These are phyloP conservation scores for Anguilla megastoma DNA, from an alignment of 2,797 vertebrate genomes.

Conservation along the genomic window DNA sequence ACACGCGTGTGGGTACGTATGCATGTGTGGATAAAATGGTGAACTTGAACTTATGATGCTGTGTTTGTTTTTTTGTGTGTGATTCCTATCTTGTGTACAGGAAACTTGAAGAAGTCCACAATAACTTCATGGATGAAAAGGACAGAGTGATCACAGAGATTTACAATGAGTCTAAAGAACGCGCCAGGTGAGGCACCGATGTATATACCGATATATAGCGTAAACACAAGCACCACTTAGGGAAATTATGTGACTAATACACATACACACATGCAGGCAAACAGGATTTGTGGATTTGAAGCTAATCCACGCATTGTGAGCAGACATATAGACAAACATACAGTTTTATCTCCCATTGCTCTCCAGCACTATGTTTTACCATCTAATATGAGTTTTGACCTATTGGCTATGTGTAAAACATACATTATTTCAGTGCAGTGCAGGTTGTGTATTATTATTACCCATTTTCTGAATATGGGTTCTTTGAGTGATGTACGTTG, in stretches of 20 bases:
- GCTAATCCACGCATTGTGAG: neutral
- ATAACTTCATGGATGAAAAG: constrained; percentile 82
- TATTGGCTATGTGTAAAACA: neutral
- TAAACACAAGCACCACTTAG: neutral
- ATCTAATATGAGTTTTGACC: neutral
- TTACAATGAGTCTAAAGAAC: constrained; percentile 81
- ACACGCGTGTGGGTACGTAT: neutral
- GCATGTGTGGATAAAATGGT: neutral
- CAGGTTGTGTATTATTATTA: neutral
- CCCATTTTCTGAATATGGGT: neutral
- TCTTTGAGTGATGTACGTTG: neutral
- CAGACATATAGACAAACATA: neutral
- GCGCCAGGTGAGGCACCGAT: constrained; percentile 73
- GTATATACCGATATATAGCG: neutral
- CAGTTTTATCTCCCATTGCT: neutral
- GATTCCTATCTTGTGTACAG: constrained; percentile 56
- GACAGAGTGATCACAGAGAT: constrained; percentile 77
- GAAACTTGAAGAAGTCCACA: constrained; percentile 80
- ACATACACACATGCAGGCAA: constrained; percentile 1
- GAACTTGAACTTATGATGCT: constrained; percentile 6
- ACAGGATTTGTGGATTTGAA: neutral
- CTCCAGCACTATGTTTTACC: neutral
- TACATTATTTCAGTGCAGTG: neutral
- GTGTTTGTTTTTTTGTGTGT: constrained; percentile 5
- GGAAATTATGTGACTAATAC: neutral